These are phyloP conservation scores for Cyanoliseus patagonus DNA, from an alignment of 2,113 vertebrate genomes.

Conservation along the genomic window DNA sequence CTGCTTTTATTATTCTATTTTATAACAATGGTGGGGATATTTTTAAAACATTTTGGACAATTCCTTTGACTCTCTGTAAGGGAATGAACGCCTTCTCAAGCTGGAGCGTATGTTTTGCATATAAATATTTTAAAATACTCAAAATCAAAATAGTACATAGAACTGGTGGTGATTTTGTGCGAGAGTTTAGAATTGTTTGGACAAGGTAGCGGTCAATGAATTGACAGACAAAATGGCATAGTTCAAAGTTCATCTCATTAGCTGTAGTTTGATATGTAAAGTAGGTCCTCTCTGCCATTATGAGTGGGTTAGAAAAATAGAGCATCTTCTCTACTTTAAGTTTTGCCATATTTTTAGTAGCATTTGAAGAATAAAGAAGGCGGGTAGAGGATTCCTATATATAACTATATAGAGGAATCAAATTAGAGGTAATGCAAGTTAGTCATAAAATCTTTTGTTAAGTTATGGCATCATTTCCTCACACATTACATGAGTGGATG, in stretches of 20 bases:
- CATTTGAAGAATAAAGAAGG: not conserved
- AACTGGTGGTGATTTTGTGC: not conserved
- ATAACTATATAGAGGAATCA: not conserved
- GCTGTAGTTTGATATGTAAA: not conserved
- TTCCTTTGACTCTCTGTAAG: not conserved
- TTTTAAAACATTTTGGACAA: fast-evolving
- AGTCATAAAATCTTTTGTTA: not conserved
- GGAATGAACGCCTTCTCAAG: not conserved
- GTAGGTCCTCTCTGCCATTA: not conserved
- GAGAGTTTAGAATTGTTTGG: not conserved
- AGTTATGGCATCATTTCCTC: not conserved
- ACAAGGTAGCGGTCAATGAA: not conserved
- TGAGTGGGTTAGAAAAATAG: not conserved
- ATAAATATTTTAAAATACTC: not conserved
- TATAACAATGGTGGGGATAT: not conserved
- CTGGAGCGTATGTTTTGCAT: not conserved
- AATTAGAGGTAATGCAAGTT: not conserved
- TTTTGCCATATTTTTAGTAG: not conserved
- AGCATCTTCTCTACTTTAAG: not conserved
- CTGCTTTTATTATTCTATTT: not conserved
- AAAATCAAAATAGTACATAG: not conserved
- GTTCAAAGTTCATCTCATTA: not conserved
- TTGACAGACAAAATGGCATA: not conserved
- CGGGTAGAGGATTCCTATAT: not conserved
- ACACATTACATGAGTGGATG: not conserved